phyloP scores from a whole-genome alignment of 2,888 invertebrate species.

The Salpingus planirostris region DNA sequence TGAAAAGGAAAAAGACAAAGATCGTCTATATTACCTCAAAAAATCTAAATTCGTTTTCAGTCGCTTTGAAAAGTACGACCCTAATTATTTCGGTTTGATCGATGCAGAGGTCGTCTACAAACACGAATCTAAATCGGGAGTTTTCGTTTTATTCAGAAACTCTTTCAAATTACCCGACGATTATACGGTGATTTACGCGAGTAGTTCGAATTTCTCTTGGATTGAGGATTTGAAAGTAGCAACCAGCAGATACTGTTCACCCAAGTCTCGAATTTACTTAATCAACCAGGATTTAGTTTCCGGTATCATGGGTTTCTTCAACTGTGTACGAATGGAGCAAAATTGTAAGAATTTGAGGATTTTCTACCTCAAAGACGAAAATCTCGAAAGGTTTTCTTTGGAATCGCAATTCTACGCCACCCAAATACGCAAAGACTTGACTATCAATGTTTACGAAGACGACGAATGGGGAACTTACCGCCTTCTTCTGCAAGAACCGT shows the following conservation, averaged over 20 bases:
- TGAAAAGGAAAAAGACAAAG: neutral
- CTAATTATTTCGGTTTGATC: neutral
- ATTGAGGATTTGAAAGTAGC: slow-evolving; percentile 13
- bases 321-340: slow-evolving; percentile 11
- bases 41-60: slow-evolving; percentile 5
- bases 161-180: slow-evolving; percentile 6
- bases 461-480: slow-evolving; percentile 25
- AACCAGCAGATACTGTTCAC: slow-evolving; percentile 3
- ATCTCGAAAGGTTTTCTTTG: slow-evolving; percentile 16
- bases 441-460: slow-evolving; percentile 21
- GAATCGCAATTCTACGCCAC: slow-evolving; percentile 17
- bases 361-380: slow-evolving; percentile 17
- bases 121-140: slow-evolving; percentile 6
- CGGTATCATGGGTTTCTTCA: slow-evolving; percentile 25
- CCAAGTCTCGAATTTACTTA: slow-evolving; percentile 9
- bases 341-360: slow-evolving; percentile 14
- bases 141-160: slow-evolving; percentile 7
- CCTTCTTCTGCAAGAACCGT: no score
- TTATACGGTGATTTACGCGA: slow-evolving; percentile 8
- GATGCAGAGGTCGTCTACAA: slow-evolving; percentile 4
- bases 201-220: slow-evolving; percentile 12
- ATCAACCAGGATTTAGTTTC: slow-evolving; percentile 13
- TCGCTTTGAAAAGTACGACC: neutral
- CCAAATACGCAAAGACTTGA: slow-evolving; percentile 21
- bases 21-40: neutral